Evolutionary conservation across 1,140 invertebrate species (phyloP), one percentile per base, ranked within the genome.

Genomic region (Mesaphorura yosii): DNA sequence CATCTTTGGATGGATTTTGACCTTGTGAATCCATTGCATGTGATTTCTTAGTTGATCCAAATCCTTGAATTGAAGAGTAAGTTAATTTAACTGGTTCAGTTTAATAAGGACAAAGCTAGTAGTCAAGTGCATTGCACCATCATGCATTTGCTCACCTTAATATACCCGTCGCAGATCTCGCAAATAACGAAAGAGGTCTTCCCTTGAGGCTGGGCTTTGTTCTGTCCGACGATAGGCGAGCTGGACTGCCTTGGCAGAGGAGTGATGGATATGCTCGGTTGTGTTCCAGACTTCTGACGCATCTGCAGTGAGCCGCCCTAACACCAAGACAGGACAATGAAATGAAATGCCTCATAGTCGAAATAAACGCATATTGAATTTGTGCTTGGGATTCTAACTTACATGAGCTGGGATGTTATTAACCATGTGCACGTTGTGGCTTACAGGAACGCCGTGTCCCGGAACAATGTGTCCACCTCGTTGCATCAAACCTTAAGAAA

Each of bases 11-110:
- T 92, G 88, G 65, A 92, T 92, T 72, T 92, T 92, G 47, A 92
- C 87, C 78, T 92, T 91, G 67, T 92, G 89, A 66, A 91, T 90
- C 86, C 87, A 91, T 64, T 90, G 86, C 89, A 93, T 93, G 66
- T 93, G 89, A 69, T 89, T 91, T 57, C 88, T 73, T 34, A 92
- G 72, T 70, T 91, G 87, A 64, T 92, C 88, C 63, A 92, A 74
- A 71, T 92, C 88, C 76, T 79, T 3, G n/a, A 34, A 10, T 34
- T 34, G 10, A 34, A 34, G 10, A 49, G 27, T 53, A 47, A 19
- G 47, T 41, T 45, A 63, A 45, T 52, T 20, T 44, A 31, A 19
- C 27, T 10, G 6, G 28, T n/a, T n/a, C n/a, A 12, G 28, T 20
- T 46, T 15, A n/a, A 45, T 45, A 6, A n/a, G 26, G 22, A 31